Percentiles rank a stretch among this genome's conserved stretches.
Conservation (phyloP, 1,140 invertebrate species). For the Drosophila equinoxialis region DNA sequence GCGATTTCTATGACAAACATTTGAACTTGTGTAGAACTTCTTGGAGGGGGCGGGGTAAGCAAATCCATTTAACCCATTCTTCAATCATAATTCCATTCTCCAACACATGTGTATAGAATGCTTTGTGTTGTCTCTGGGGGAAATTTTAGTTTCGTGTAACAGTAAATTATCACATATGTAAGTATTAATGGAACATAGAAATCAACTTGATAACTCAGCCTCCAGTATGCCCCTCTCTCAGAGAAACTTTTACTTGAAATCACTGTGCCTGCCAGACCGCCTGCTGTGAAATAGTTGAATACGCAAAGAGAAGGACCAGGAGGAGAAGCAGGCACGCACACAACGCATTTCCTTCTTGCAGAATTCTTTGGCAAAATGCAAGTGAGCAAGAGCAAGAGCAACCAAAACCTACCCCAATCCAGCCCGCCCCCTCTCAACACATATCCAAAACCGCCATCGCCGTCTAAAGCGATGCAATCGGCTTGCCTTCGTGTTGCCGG, state of each 20-base stretch:
- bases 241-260: neutral
- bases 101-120: no score
- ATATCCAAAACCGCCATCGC: neutral
- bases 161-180: constrained; percentile 8
- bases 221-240: neutral
- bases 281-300: neutral
- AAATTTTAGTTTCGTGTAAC: constrained; percentile 1
- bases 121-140: neutral
- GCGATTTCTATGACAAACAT: no score
- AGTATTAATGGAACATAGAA: constrained; percentile 10
- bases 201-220: neutral
- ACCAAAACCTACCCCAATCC: constrained; percentile 10
- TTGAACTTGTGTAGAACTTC: no score
- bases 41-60: no score
- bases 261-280: neutral
- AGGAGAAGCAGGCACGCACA: neutral
- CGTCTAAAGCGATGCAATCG: constrained; percentile 1
- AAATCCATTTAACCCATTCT: neutral
- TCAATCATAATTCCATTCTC: neutral
- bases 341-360: constrained; percentile 11
- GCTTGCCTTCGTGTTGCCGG: constrained; percentile 8
- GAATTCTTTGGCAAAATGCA: constrained; percentile 18
- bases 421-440: neutral
- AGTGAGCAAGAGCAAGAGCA: constrained; percentile 13
- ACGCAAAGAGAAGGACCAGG: no score